phyloP scores from a whole-genome alignment of 2,113 vertebrate genomes.

The Isichthys henryi region DNA sequence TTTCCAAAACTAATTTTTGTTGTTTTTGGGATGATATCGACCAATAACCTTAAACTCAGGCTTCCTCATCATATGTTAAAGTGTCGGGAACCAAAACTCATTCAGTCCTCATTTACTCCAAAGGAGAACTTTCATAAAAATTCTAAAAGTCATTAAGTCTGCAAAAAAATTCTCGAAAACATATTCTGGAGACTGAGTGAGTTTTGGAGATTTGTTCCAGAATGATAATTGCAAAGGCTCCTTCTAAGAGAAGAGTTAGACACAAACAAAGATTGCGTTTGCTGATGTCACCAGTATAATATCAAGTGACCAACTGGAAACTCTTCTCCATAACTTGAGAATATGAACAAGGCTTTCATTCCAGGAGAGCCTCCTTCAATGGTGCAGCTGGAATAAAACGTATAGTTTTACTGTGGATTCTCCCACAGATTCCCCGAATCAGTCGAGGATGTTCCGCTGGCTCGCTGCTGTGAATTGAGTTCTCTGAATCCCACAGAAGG shows the following conservation, averaged over 20 bases:
- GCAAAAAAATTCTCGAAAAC: not conserved
- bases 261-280: not conserved
- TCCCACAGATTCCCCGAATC: not conserved
- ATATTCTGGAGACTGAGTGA: not conserved
- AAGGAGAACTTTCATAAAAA: no score
- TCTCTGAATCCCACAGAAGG: conserved; percentile 4
- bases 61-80: not conserved
- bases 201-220: not conserved
- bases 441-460: not conserved
- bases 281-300: not conserved
- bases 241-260: not conserved
- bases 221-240: not conserved
- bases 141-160: not conserved
- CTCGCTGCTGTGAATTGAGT: not conserved
- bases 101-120: no score
- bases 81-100: not conserved
- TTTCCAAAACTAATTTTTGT: not conserved
- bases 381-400: not conserved
- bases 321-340: not conserved
- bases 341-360: not conserved
- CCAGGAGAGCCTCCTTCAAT: not conserved
- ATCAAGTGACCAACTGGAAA: not conserved
- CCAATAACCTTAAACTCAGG: not conserved
- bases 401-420: not conserved
- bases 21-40: not conserved